Conservation (phyloP, 2,797 vertebrate species). For the Hydrocynus forskahlii region DNA sequence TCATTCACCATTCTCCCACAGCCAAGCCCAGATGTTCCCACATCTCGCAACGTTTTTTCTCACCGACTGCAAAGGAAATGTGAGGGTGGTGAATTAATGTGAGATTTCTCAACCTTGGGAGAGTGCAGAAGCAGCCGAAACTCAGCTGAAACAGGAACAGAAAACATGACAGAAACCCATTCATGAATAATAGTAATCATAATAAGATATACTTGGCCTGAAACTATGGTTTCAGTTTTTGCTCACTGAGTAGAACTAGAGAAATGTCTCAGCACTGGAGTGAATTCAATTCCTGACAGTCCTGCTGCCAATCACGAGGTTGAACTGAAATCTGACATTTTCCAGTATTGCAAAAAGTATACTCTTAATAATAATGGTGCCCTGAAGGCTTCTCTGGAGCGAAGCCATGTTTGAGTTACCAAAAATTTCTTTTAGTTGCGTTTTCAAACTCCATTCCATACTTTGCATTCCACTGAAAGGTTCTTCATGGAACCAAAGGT, state of each 20-base stretch:
- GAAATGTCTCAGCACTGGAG: neutral
- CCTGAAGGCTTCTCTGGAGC: neutral
- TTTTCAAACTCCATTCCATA: no score
- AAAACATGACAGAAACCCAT: conserved; percentile 34
- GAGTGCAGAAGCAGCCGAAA: conserved; percentile 24
- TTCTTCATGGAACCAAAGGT: neutral
- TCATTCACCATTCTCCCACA: conserved; percentile 47
- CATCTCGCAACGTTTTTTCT: conserved; percentile 30
- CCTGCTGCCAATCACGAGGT: neutral
- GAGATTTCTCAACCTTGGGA: conserved; percentile 44
- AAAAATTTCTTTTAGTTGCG: neutral
- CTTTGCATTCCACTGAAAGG: no score
- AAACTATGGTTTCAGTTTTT: conserved; percentile 15
- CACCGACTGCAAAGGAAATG: conserved; percentile 18
- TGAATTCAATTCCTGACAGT: neutral
- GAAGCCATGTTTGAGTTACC: neutral
- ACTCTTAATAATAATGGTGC: neutral
- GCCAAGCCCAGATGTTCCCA: conserved; percentile 45
- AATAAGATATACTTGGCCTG: neutral
- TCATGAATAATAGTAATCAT: conserved; percentile 18
- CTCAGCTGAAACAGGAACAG: conserved; percentile 42
- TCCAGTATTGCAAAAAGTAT: no score
- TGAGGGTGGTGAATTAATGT: conserved; percentile 30
- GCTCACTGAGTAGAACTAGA: neutral
- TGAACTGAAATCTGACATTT: neutral